A percentile compares a stretch with the other conserved stretches of the same genome.
Conservation (phyloP, 1,140 invertebrate genomes). For the Macrocentrus cingulum region DNA sequence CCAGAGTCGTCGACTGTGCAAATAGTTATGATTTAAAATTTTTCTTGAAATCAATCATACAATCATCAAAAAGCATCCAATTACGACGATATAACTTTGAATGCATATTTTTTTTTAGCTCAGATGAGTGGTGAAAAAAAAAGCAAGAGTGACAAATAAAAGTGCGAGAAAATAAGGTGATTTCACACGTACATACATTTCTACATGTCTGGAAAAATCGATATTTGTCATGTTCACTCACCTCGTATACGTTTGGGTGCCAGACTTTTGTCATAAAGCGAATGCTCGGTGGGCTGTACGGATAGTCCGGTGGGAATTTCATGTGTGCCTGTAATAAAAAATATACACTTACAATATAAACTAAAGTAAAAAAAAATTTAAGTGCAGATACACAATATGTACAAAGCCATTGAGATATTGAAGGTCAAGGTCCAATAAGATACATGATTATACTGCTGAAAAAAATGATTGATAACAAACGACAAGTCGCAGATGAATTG, state of each 20-base stretch:
- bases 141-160: conserved; percentile 15
- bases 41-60: not conserved
- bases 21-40: no score
- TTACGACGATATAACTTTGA: not conserved
- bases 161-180: conserved; percentile 10
- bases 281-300: conserved; percentile 97
- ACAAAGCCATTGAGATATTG: no score
- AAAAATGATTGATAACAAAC: no score
- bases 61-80: not conserved
- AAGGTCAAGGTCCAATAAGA: no score
- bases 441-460: no score
- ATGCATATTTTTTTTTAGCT: not conserved
- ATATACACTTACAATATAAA: conserved; percentile 34
- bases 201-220: conserved; percentile 38
- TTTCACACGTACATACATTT: conserved; percentile 16
- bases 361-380: conserved; percentile 12
- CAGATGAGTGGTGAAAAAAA: not conserved
- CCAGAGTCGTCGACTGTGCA: no score
- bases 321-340: conserved; percentile 86
- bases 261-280: conserved; percentile 98
- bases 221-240: conserved; percentile 64
- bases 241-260: conserved; percentile 99
- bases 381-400: no score
- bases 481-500: not conserved
- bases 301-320: conserved; percentile 97